Evolutionary conservation across 2,113 vertebrate species (phyloP), one percentile per base, ranked within the genome.

Genomic region (Marcusenius ussheri): DNA sequence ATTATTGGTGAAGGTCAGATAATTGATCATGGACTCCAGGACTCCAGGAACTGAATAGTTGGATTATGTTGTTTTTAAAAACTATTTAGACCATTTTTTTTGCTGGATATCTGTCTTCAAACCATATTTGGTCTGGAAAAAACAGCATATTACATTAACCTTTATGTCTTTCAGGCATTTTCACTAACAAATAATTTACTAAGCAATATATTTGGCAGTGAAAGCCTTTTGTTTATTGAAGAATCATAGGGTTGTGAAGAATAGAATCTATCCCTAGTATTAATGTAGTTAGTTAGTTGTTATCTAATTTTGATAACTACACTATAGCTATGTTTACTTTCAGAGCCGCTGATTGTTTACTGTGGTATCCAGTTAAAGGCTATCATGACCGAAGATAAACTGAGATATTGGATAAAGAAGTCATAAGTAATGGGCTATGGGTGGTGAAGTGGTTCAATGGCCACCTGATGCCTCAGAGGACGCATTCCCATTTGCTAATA

Each of bases 1-100:
- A 87, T 87, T 17, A 87, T 53, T 51, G 27, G 50, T 87, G 86
- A 58, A 56, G 86, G 86, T 87, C 86, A 19, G 35, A n/a, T 66
- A 58, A 58, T 42, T 46, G 17, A 24, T 62, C 31, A 58, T 56
- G 35, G 53, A 58, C 53, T 88, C 2, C 45, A 47, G 24, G 42
- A 47, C 53, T 88, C 5, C 45, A 47, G 45, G 42, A 84, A n/a
- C 35, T n/a, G 83, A 47, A 83, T 42, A 47, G 83, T 47, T 84
- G 11, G 45, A 88, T 15, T 47, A 70, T 6, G 21, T 46, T n/a
- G 24, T 21, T 46, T 88, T 47, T 47, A 39, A 46, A 66, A 88
- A 62, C 2, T 39, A 80, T 7, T 42, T 42, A 42, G 4, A 46
- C 19, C 42, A 19, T 21, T 21, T 21, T 19, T 80, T 80, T 35